Evolutionary conservation across 2,888 invertebrate genomes (phyloP), one percentile per base, ranked within the genome.

Genomic region (Orthonevra nobilis): DNA sequence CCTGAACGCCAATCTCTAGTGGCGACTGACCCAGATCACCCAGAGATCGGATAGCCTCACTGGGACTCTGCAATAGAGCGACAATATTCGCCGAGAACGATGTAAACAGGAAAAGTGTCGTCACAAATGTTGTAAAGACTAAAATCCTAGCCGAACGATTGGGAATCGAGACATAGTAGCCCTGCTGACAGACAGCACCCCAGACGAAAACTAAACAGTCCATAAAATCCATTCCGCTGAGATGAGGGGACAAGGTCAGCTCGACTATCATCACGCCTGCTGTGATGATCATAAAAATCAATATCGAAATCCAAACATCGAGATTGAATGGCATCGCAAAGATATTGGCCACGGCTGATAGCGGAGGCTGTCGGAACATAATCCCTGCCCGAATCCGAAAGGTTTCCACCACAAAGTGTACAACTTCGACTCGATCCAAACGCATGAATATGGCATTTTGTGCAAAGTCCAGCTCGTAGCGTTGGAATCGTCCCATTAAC

Each of bases 31-130:
- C 86, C n/a, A 92, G 88, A 85, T 92, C 91, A 2, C 86, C 87
- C 54, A 92, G 85, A 10, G 91, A 89, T 64, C 87, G 89, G 60
- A 92, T 89, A 12, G 91, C 90, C 83, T 90, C 86, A 85, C 92
- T 92, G n/a, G 92, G 92, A 81, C 91, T 90, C 86, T 92, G 92
- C 81, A 92, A 87, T 70, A 92, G 87, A 9, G 91, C 91, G 79
- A 92, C 92, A 81, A 92, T 91, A 87, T 92, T 92, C 15, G 92
- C 92, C n/a, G 92, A 92, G 86, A 92, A 92, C 0, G 92, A 91
- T 2, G 92, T 92, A 85, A 91, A 92, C 23, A 91, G 85, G 85
- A 92, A 92, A 44, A 92, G 85, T 0, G 91, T 89, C 0, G 91
- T 87, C 48, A 91, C 86, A 82, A 92, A 89, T 48, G 91, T 89